Percentiles rank a stretch among this genome's conserved stretches.
Evolutionary conservation across 1,140 invertebrate genomes (phyloP).

Genomic region (Psilanteris sp.): DNA sequence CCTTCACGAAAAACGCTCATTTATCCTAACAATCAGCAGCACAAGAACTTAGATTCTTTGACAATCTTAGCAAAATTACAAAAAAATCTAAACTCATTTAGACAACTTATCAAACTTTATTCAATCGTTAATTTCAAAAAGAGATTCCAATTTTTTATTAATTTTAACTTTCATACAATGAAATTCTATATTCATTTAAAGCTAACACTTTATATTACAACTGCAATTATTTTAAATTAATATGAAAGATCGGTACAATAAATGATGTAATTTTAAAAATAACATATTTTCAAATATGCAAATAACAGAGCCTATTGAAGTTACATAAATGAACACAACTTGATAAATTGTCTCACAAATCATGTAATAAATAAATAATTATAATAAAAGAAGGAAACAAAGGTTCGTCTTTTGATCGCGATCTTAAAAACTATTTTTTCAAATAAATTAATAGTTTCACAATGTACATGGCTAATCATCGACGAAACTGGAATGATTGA

Average conservation of each 20-base stretch:
- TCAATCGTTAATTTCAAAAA: neutral
- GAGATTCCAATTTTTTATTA: too few relatives aligned
- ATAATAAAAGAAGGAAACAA: neutral
- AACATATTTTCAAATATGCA: too few relatives aligned
- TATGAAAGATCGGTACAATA: too few relatives aligned
- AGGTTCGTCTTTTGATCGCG: neutral
- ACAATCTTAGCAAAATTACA: neutral
- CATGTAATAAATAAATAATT: conserved; percentile 3
- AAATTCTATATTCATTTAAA: too few relatives aligned
- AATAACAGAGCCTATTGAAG: too few relatives aligned
- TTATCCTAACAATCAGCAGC: conserved; percentile 14
- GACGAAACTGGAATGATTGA: conserved; percentile 29
- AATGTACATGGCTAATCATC: conserved; percentile 36
- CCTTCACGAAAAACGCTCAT: conserved; percentile 12
- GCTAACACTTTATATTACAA: too few relatives aligned
- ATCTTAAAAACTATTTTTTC: conserved; percentile 22
- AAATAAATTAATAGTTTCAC: conserved; percentile 33
- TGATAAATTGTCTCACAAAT: neutral
- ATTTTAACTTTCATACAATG: too few relatives aligned
- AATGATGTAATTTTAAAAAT: too few relatives aligned
- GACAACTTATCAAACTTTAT: neutral
- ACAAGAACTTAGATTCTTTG: neutral
- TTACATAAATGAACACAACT: too few relatives aligned
- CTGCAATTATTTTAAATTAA: too few relatives aligned
- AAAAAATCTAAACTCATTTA: neutral